phyloP scores from a whole-genome alignment of 1,140 invertebrate species.

The Rhynchophorus ferrugineus region DNA sequence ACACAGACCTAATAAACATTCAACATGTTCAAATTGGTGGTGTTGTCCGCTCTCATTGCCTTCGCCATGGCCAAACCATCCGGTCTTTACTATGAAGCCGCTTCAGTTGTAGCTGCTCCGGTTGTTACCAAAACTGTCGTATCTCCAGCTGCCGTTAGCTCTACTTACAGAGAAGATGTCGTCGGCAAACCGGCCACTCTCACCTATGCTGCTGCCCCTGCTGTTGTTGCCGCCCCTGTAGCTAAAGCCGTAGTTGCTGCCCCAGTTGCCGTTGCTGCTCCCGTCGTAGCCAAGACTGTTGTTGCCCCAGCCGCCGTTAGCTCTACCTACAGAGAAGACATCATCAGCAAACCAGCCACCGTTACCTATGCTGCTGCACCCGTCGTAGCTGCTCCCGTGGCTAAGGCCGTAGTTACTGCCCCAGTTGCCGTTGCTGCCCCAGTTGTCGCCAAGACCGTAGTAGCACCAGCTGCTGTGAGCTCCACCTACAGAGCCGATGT shows the following conservation, averaged over 20 bases:
- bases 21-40: slow-evolving; percentile 33
- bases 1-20: slow-evolving; percentile 26
- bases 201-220: slow-evolving; percentile 4
- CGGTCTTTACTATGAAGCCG: slow-evolving; percentile 11
- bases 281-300: slow-evolving; percentile 1
- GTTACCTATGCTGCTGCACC: slow-evolving; percentile 11
- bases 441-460: slow-evolving; percentile 13
- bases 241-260: slow-evolving; percentile 21
- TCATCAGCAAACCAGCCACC: slow-evolving; percentile 17
- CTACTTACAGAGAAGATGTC: slow-evolving; percentile 2
- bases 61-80: slow-evolving; percentile 24
- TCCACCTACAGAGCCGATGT: neutral
- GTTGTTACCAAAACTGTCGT: slow-evolving; percentile 6
- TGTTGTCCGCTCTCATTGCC: slow-evolving; percentile 30
- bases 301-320: slow-evolving; percentile 14
- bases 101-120: slow-evolving; percentile 6
- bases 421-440: slow-evolving; percentile 14
- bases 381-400: too few relatives aligned
- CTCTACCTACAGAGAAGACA: slow-evolving; percentile 18
- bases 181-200: slow-evolving; percentile 3
- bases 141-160: slow-evolving; percentile 5
- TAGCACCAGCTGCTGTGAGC: slow-evolving; percentile 4
- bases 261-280: neutral
- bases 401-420: slow-evolving; percentile 8
- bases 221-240: slow-evolving; percentile 19